Conservation (phyloP, 30 jellyfish, hydroid and myxozoan genomes). For the Catostylus mosaicus region DNA sequence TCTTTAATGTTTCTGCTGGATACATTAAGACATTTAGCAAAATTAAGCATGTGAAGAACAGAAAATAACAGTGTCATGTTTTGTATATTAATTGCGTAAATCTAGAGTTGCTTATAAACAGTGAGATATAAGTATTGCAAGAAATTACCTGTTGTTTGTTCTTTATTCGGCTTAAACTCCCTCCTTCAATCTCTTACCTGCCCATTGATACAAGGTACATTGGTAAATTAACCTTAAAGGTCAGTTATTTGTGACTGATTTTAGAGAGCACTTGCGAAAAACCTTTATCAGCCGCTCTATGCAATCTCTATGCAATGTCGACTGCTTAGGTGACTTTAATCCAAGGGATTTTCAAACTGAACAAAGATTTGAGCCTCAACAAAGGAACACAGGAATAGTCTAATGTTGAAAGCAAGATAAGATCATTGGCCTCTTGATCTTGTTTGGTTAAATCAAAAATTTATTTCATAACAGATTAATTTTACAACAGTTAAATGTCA, state of each 20-base stretch:
- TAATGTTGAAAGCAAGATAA: constrained; percentile 44
- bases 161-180: not conserved
- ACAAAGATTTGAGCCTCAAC: constrained; percentile 61
- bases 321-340: constrained; percentile 12
- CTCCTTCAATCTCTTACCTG: not conserved
- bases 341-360: constrained; percentile 45
- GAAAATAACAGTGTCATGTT: too few relatives aligned
- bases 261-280: constrained; percentile 17
- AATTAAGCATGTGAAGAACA: too few relatives aligned
- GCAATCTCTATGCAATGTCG: not conserved
- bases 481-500: not conserved
- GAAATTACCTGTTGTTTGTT: not conserved
- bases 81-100: too few relatives aligned
- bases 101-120: too few relatives aligned
- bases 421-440: constrained; percentile 46
- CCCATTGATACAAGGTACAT: not conserved
- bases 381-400: constrained; percentile 46
- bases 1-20: too few relatives aligned
- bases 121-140: too few relatives aligned
- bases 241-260: constrained; percentile 13
- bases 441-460: constrained; percentile 37
- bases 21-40: too few relatives aligned
- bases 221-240: not conserved
- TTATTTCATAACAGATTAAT: constrained; percentile 17
- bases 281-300: constrained; percentile 20